A percentile compares a stretch with the other conserved stretches of the same genome.
Evolutionary conservation across 2,888 invertebrate genomes (phyloP).

Genomic region (Embidobia sp.): DNA sequence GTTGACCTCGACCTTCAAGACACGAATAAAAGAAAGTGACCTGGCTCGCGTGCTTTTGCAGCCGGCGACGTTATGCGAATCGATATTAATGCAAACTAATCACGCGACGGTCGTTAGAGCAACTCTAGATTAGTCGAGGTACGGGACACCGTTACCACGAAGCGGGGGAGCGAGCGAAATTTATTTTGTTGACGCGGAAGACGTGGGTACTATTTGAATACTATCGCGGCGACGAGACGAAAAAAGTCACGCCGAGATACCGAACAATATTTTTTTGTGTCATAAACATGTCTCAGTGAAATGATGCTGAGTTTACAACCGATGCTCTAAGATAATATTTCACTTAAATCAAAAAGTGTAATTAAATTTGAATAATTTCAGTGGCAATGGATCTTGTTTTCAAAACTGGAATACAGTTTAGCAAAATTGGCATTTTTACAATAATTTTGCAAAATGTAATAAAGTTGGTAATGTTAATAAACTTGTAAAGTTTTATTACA

Average conservation of each 20-base stretch:
- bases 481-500: too few species aligned
- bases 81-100: conserved; percentile 67
- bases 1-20: conserved; percentile 64
- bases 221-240: conserved; percentile 16
- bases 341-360: too few species aligned
- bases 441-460: too few species aligned
- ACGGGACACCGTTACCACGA: conserved; percentile 61
- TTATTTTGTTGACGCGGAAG: conserved; percentile 60
- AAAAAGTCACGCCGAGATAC: conserved; percentile 26
- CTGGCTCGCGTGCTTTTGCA: conserved; percentile 62
- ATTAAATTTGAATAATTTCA: too few species aligned
- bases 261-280: conserved; percentile 29
- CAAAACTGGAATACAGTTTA: too few species aligned
- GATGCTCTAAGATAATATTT: too few species aligned
- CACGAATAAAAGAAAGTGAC: conserved; percentile 62
- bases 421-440: too few species aligned
- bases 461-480: too few species aligned
- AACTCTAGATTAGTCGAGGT: conserved; percentile 50
- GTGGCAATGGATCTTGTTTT: too few species aligned
- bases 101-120: conserved; percentile 67
- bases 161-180: conserved; percentile 62
- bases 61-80: conserved; percentile 59
- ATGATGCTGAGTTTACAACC: conserved; percentile 14
- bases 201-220: conserved; percentile 57
- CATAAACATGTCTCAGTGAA: conserved; percentile 15